These are phyloP conservation scores for Sebastes steindachneri DNA, from an alignment of 2,797 vertebrate species.

Conservation along the genomic window DNA sequence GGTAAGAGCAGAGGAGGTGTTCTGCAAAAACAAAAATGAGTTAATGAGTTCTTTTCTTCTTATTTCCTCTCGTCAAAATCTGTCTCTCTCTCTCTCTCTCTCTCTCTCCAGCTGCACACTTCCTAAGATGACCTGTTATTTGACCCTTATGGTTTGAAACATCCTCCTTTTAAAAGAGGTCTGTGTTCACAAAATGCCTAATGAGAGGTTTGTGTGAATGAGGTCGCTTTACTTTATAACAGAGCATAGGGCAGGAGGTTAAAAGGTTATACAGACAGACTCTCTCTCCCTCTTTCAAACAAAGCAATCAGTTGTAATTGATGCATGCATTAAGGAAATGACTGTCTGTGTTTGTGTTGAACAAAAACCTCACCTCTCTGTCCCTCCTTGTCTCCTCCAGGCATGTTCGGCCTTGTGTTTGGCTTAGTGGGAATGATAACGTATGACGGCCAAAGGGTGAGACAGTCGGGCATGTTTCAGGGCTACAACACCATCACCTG, in stretches of 20 bases:
- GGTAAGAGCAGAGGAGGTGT: not conserved
- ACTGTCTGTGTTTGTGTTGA: not conserved
- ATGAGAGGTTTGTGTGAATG: not conserved
- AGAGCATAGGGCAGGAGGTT: not conserved
- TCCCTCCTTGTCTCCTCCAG: constrained; percentile 68
- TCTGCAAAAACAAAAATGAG: not conserved
- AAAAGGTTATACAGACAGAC: not conserved
- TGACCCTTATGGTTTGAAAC: not conserved
- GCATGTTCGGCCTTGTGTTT: constrained; percentile 92
- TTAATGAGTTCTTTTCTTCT: not conserved
- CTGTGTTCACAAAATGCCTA: not conserved
- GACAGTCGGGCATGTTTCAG: constrained; percentile 92
- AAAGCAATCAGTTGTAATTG: not conserved
- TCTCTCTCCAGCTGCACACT: not conserved
- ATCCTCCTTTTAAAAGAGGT: not conserved
- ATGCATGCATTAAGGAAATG: not conserved
- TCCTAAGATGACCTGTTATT: not conserved
- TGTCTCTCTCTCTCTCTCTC: too few relatives aligned
- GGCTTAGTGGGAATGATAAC: constrained; percentile 89
- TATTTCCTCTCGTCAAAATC: not conserved
- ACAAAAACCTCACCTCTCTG: not conserved
- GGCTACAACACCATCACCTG: constrained; percentile 93
- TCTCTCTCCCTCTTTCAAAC: not conserved
- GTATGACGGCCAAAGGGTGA: constrained; percentile 89
- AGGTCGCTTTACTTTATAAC: not conserved